Percentiles rank a stretch among this genome's conserved stretches.
Conservation (phyloP, 2,888 invertebrate species). For the Limnephilus marmoratus region DNA sequence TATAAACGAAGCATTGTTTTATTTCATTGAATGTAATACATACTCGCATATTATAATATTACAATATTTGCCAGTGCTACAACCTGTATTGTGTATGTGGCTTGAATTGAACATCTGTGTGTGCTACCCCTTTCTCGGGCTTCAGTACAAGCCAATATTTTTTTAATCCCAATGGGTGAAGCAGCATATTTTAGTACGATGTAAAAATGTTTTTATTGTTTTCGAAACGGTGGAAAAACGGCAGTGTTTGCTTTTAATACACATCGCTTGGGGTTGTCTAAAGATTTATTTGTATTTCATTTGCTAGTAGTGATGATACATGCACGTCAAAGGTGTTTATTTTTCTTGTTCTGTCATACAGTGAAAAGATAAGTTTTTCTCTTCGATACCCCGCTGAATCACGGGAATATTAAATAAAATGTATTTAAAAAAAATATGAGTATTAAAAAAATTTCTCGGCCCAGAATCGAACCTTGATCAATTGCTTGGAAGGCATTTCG, state of each 20-base stretch:
- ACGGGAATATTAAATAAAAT: too few relatives aligned
- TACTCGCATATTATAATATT: too few relatives aligned
- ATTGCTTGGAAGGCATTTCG: too few relatives aligned
- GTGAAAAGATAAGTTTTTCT: too few relatives aligned
- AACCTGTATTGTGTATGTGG: background rate
- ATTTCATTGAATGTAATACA: too few relatives aligned
- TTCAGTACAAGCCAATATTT: background rate
- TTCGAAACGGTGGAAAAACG: background rate
- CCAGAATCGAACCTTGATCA: too few relatives aligned
- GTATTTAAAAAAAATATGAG: too few relatives aligned
- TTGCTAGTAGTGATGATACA: background rate
- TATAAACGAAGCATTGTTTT: too few relatives aligned
- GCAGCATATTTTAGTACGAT: slow-evolving; percentile 6
- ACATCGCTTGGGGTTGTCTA: background rate
- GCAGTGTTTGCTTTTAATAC: background rate
- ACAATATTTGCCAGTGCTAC: background rate
- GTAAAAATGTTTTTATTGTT: slow-evolving; percentile 14
- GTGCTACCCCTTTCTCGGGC: background rate
- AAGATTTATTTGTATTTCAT: background rate
- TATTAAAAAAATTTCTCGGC: too few relatives aligned
- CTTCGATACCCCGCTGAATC: too few relatives aligned
- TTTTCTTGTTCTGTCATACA: background rate
- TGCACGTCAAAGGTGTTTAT: background rate
- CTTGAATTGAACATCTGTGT: background rate
- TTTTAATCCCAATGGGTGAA: slow-evolving; percentile 3